Base-by-base conservation (phyloP, 2,797 vertebrate species). In the Gadopsis bispinosus region DNA sequence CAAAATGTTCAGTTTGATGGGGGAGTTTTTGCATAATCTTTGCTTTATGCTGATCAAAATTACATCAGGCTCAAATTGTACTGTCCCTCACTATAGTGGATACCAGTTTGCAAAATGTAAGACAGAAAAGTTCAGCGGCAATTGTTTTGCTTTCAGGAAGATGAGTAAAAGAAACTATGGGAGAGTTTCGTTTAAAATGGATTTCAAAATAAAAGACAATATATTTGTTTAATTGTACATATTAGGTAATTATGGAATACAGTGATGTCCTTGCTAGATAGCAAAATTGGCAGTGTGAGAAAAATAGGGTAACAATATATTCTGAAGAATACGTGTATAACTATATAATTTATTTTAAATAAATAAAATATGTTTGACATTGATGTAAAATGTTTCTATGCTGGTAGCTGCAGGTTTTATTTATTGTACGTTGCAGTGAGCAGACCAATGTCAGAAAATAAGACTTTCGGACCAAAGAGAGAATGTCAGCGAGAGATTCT, bases 361-460 rank as follows among this genome's bases (percentile, higher is more conserved):
- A 64, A 48, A 48, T 7, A 26, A 8, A 51, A 26, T 11, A 26
- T 26, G 7, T 7, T 51, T 0, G 4, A 22, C 31, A 22, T 1
- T 37, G 3, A 19, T 58, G 55, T 19, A 33, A 35, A 45, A 48
- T 31, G 9, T 48, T 43, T 29, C 8, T 20, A 0, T 51, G 56
- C 33, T 53, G 47, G 16, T 47, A n/a, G 26, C 78, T 26, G 43
- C 35, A 65, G 37, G 54, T 53, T 19, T 61, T 56, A 67, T 60
- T 29, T 31, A 50, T 61, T n/a, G 50, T 1, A 37, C 9, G 43
- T 1, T 33, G 54, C 33, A 4, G 2, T 47, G 26, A 55, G 33
- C 17, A 39, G n/a, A 29, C 5, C 8, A 29, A 16, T 16, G 16
- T n/a, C 17, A 20, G 39, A 16, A 62, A 26, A 29, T 22, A 1